These are phyloP conservation scores for Sebastiscus tertius DNA, from an alignment of 2,797 vertebrate genomes.

Conservation along the genomic window DNA sequence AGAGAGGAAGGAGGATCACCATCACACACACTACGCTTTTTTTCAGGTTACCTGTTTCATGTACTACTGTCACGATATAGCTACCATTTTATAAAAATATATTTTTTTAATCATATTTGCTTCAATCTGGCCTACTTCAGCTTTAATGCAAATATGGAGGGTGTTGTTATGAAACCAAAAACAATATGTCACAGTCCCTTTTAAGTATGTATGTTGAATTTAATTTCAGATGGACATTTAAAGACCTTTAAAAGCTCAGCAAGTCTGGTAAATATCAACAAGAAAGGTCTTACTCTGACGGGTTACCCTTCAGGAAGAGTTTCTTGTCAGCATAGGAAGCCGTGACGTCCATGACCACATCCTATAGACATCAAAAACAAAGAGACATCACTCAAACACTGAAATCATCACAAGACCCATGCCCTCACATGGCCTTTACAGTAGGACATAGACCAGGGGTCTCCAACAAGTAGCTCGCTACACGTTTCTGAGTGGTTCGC, in stretches of 20 bases:
- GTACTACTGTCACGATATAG: too few species aligned
- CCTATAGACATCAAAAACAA: slow-evolving; percentile 64
- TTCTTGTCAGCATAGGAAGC: slow-evolving; percentile 85
- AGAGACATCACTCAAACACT: not conserved
- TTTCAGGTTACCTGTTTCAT: too few species aligned
- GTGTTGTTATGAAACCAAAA: not conserved
- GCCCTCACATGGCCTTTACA: not conserved
- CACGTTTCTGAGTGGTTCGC: too few species aligned
- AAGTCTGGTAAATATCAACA: not conserved
- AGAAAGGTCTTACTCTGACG: slow-evolving; percentile 70
- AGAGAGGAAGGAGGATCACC: not conserved
- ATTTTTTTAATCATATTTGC: too few species aligned
- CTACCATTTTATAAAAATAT: too few species aligned
- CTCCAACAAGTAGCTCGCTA: too few species aligned
- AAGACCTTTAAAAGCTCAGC: not conserved
- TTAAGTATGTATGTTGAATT: not conserved
- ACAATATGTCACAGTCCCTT: not conserved
- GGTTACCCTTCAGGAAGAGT: slow-evolving; percentile 72
- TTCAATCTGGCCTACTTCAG: too few species aligned
- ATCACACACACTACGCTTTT: not conserved
- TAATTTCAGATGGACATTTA: not conserved
- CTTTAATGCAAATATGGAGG: not conserved
- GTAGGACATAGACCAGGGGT: not conserved
- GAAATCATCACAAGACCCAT: not conserved
- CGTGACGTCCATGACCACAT: slow-evolving; percentile 68